Conservation (phyloP, 2,797 vertebrate genomes). For the Melanotaenia parkinsoni region DNA sequence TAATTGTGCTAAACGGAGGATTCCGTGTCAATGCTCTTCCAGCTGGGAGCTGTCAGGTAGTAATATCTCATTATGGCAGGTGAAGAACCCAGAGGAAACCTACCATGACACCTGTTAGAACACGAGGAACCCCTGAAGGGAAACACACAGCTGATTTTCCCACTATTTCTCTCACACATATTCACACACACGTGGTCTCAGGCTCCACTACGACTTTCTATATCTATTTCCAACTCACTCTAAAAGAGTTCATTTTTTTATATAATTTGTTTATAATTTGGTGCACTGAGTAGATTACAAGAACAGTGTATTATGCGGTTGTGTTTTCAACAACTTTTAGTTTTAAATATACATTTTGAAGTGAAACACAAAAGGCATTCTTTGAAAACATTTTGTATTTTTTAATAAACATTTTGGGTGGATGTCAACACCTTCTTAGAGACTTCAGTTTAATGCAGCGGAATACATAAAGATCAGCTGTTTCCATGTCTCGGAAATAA, state of each 20-base stretch:
- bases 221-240: not conserved
- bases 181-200: not conserved
- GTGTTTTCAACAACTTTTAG: too few species aligned
- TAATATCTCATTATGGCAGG: slow-evolving; percentile 89
- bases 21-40: slow-evolving; percentile 86
- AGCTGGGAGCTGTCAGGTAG: slow-evolving; percentile 94
- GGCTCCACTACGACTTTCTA: slow-evolving; percentile 15
- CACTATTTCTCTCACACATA: slow-evolving; percentile 15
- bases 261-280: slow-evolving; percentile 4
- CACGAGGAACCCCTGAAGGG: slow-evolving; percentile 78
- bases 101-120: slow-evolving; percentile 89
- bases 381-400: not conserved
- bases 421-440: not conserved
- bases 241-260: not conserved
- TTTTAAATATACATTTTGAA: not conserved
- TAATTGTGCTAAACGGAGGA: slow-evolving; percentile 94
- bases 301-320: not conserved
- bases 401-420: not conserved
- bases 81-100: slow-evolving; percentile 89
- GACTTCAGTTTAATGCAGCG: not conserved
- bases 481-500: not conserved
- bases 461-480: not conserved
- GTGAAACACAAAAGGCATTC: not conserved
- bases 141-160: slow-evolving; percentile 68
- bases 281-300: not conserved